These are phyloP conservation scores for Ascidia mentula DNA, from an alignment of 23 tunicate species.

Conservation along the genomic window DNA sequence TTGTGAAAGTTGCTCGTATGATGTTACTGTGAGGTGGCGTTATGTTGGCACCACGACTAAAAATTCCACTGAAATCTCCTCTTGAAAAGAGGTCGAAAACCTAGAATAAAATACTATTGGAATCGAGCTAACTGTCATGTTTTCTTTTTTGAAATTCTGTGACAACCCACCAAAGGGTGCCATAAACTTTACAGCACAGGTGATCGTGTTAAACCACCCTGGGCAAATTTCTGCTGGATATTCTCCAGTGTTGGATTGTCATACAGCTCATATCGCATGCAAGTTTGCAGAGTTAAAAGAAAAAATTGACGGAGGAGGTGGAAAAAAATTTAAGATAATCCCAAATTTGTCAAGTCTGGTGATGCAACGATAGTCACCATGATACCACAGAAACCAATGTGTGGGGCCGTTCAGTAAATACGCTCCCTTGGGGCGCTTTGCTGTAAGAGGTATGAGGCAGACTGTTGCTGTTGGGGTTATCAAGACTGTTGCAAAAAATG, in stretches of 20 bases:
- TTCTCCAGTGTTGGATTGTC: constrained; percentile 95
- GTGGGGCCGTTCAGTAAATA: constrained; percentile 59
- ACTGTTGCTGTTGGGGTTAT: constrained; percentile 99
- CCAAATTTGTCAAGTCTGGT: constrained; percentile 79
- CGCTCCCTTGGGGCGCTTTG: constrained; percentile 93
- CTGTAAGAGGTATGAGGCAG: constrained; percentile 97
- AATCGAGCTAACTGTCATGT: no score
- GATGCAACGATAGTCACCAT: constrained; percentile 80
- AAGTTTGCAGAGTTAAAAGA: constrained; percentile 72
- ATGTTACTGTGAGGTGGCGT: no score
- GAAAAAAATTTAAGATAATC: constrained; percentile 68
- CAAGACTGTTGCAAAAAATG: constrained; percentile 64
- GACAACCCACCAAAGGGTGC: constrained; percentile 77
- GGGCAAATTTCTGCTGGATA: constrained; percentile 83
- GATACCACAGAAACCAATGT: constrained; percentile 73
- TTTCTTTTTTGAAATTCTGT: no score
- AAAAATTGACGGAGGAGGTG: constrained; percentile 88
- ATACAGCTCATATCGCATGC: constrained; percentile 99
- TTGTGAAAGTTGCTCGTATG: no score
- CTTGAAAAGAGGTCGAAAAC: no score
- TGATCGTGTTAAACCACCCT: constrained; percentile 94
- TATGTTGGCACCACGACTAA: no score
- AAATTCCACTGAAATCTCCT: no score
- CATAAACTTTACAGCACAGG: constrained; percentile 72
- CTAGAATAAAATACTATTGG: no score